These are phyloP conservation scores for Calameuta pallipes DNA, from an alignment of 2,888 invertebrate genomes.

Conservation along the genomic window DNA sequence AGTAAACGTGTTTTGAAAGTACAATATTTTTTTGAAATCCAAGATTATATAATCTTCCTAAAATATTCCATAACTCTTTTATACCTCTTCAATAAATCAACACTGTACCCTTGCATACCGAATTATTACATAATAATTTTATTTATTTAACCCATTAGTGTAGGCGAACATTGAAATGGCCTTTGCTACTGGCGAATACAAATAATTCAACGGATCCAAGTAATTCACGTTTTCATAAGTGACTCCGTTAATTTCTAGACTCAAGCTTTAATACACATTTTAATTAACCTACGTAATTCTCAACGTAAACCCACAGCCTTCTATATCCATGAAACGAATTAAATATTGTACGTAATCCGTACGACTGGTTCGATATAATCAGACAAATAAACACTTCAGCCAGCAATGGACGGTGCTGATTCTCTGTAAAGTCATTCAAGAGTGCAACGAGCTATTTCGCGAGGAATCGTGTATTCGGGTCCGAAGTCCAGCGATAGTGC, in stretches of 20 bases:
- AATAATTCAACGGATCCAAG: background rate
- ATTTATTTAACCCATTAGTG: too few relatives aligned
- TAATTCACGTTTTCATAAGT: background rate
- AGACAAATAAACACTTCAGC: background rate
- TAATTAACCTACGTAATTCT: background rate
- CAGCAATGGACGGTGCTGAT: background rate
- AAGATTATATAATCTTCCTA: background rate
- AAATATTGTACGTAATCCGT: background rate
- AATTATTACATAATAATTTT: too few relatives aligned
- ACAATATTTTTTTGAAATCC: background rate
- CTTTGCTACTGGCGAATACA: background rate
- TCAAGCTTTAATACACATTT: background rate
- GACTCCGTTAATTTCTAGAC: background rate
- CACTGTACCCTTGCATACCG: background rate
- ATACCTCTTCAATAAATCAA: background rate
- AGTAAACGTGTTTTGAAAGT: background rate
- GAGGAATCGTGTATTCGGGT: background rate
- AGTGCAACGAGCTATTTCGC: background rate
- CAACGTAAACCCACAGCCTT: background rate
- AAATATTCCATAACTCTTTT: background rate
- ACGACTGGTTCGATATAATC: background rate
- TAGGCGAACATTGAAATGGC: too few relatives aligned
- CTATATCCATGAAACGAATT: background rate
- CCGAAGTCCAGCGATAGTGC: background rate
- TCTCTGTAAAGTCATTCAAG: background rate